Evolutionary conservation across 2,113 vertebrate species (phyloP).

Genomic region (Siniperca chuatsi): DNA sequence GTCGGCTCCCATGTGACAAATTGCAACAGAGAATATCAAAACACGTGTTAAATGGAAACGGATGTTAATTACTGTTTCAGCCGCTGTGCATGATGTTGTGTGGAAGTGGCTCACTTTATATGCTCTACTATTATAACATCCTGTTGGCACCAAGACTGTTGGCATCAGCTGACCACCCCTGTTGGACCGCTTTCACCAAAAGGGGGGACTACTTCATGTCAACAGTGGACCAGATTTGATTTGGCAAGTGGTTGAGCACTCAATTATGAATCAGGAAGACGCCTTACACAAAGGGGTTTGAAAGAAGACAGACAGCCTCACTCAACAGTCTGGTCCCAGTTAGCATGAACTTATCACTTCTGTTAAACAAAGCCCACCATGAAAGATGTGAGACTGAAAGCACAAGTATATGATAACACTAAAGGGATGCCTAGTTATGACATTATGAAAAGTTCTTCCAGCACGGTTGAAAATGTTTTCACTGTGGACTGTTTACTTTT

Average conservation of each 20-base stretch:
- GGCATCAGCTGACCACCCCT: slow-evolving; percentile 64
- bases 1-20: slow-evolving; percentile 54
- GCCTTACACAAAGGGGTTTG: slow-evolving; percentile 37
- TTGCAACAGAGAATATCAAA: slow-evolving; percentile 66
- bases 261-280: slow-evolving; percentile 62
- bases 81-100: slow-evolving; percentile 41
- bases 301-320: slow-evolving; percentile 59
- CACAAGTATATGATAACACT: slow-evolving; percentile 26
- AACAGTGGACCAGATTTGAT: slow-evolving; percentile 58
- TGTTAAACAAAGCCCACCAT: slow-evolving; percentile 55
- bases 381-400: slow-evolving; percentile 53
- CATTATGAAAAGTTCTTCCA: slow-evolving; percentile 35
- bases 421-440: slow-evolving; percentile 41
- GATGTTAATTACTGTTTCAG: slow-evolving; percentile 66
- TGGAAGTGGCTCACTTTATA: slow-evolving; percentile 66
- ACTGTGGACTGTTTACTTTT: slow-evolving; percentile 66
- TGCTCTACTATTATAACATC: slow-evolving; percentile 73
- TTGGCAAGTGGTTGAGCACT: slow-evolving; percentile 52
- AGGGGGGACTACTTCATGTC: slow-evolving; percentile 47
- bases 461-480: slow-evolving; percentile 57
- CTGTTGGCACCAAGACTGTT: slow-evolving; percentile 71
- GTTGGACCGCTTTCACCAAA: slow-evolving; percentile 51
- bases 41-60: slow-evolving; percentile 63
- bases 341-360: slow-evolving; percentile 65
- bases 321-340: slow-evolving; percentile 63